A percentile compares a stretch with the other conserved stretches of the same genome.
Conservation (phyloP, 2,797 vertebrate genomes). For the Pitangus sulphuratus region DNA sequence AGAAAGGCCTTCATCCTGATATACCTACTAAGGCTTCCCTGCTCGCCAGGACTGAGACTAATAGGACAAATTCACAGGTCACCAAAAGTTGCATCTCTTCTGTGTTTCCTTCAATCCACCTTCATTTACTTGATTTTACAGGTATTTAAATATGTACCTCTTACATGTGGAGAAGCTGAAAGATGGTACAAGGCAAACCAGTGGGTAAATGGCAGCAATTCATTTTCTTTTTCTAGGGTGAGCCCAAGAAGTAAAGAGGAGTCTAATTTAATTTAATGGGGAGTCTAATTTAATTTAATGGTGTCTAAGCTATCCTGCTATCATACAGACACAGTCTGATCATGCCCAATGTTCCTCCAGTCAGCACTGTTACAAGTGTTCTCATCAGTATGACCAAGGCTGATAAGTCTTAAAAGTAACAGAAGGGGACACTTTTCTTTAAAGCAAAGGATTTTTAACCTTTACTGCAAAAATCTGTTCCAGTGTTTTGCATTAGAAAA, state of each 20-base stretch:
- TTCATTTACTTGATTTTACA: not conserved
- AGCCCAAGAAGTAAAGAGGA: constrained; percentile 1
- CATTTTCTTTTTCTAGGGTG: not conserved
- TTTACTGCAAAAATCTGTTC: not conserved
- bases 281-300: constrained; percentile 9
- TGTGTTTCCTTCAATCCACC: not conserved
- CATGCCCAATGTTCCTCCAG: not conserved
- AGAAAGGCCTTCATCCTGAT: not conserved
- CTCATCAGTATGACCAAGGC: not conserved
- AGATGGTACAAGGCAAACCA: not conserved
- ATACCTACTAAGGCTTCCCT: not conserved
- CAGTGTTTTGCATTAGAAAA: not conserved
- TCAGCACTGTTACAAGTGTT: not conserved
- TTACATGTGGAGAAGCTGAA: not conserved
- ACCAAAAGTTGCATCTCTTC: not conserved
- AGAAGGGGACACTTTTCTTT: not conserved
- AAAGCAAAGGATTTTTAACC: not conserved
- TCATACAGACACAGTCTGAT: not conserved
- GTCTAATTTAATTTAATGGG: constrained; percentile 7
- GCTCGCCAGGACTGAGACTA: not conserved
- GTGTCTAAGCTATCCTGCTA: not conserved
- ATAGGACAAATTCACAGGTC: not conserved
- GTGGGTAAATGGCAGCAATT: constrained; percentile 15
- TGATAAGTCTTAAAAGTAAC: not conserved
- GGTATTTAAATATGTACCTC: not conserved